Conservation (phyloP, 2,888 invertebrate species). For the Volucella inanis region DNA sequence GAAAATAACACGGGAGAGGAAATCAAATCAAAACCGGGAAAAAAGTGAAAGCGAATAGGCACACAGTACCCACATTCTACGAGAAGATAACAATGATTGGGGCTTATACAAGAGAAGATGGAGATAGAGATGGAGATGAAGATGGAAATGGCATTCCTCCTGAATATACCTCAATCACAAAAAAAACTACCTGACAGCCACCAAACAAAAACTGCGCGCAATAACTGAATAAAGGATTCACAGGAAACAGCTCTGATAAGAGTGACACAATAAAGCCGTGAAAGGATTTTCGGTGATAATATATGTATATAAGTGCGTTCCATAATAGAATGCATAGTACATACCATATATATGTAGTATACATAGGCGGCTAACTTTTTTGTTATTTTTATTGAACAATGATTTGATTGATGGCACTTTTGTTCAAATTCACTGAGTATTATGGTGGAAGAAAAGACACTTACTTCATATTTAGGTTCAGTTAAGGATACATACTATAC, state of each 20-base stretch:
- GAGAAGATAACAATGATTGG: conserved; percentile 49
- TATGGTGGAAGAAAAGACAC: neutral
- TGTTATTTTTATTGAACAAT: conserved; percentile 49
- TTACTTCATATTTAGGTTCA: conserved; percentile 26
- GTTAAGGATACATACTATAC: conserved; percentile 27
- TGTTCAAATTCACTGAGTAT: conserved; percentile 57
- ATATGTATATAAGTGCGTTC: conserved; percentile 51
- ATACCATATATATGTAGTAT: neutral
- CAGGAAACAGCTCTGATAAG: conserved; percentile 72
- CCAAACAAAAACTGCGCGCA: conserved; percentile 63
- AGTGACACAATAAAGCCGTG: conserved; percentile 64
- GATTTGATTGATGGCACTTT: conserved; percentile 66
- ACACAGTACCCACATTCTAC: conserved; percentile 27
- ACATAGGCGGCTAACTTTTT: too few species aligned
- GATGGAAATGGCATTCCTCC: conserved; percentile 29
- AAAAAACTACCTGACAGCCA: conserved; percentile 54
- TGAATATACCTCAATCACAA: conserved; percentile 51
- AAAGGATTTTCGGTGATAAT: conserved; percentile 66
- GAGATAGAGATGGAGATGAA: neutral
- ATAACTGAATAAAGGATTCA: conserved; percentile 68
- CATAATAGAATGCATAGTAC: neutral
- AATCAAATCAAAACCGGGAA: conserved; percentile 64
- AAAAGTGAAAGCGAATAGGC: conserved; percentile 49
- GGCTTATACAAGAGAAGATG: conserved; percentile 1
- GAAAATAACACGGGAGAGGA: conserved; percentile 59